These are phyloP conservation scores for Garra rufa DNA, from an alignment of 2,113 vertebrate genomes.

Conservation along the genomic window DNA sequence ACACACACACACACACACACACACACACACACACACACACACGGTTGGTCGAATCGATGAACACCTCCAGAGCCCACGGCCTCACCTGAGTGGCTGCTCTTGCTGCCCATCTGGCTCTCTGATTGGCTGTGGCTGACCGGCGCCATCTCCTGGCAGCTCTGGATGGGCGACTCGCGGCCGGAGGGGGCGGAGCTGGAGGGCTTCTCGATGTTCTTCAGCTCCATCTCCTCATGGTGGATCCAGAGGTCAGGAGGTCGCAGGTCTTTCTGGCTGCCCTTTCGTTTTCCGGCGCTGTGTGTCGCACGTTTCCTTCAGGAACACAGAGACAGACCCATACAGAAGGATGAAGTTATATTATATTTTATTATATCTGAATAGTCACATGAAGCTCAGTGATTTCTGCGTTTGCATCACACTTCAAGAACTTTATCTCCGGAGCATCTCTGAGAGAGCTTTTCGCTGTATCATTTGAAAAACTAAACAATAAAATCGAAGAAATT, in stretches of 20 bases:
- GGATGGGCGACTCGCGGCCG: conserved; percentile 82
- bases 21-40: background rate
- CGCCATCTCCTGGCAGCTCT: conserved; percentile 87
- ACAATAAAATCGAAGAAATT: too few species aligned
- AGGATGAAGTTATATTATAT: background rate
- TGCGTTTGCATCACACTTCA: too few species aligned
- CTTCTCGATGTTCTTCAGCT: conserved; percentile 96
- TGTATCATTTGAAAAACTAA: too few species aligned
- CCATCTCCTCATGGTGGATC: conserved; percentile 98
- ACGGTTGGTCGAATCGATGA: background rate
- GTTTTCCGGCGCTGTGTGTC: conserved; percentile 85
- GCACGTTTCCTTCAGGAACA: conserved; percentile 82
- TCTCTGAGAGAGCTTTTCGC: too few species aligned
- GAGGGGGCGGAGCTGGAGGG: conserved; percentile 78
- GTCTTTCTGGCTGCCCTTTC: conserved; percentile 95
- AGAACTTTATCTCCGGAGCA: too few species aligned
- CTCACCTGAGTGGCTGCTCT: conserved; percentile 90
- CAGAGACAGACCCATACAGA: background rate
- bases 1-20: background rate
- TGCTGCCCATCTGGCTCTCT: conserved; percentile 90
- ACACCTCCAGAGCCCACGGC: background rate
- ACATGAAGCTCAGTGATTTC: too few species aligned
- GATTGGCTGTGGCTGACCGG: conserved; percentile 92
- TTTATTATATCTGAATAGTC: background rate
- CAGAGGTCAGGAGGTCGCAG: conserved; percentile 92